A percentile compares a stretch with the other conserved stretches of the same genome.
phyloP scores from a whole-genome alignment of 2,888 invertebrate species.

The Eugnorisma glareosa region DNA sequence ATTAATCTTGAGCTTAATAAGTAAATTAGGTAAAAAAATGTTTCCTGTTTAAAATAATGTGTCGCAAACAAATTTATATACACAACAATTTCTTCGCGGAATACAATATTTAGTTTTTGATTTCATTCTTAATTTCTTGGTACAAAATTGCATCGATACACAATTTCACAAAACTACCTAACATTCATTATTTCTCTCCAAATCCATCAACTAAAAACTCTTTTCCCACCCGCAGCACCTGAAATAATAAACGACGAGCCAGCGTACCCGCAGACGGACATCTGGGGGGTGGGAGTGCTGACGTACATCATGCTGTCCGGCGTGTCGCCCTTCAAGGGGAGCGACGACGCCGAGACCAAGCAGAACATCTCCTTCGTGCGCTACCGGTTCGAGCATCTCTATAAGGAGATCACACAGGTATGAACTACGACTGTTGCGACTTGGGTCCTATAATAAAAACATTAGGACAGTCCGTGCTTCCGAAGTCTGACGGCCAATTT shows the following conservation, averaged over 20 bases:
- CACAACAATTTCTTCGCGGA: too few species aligned
- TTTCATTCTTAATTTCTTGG: too few species aligned
- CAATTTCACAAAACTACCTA: too few species aligned
- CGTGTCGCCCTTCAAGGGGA: constrained; percentile 96
- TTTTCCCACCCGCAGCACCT: constrained; percentile 91
- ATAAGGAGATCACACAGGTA: constrained; percentile 97
- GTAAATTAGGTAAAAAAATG: too few species aligned
- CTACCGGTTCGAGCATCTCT: constrained; percentile 97
- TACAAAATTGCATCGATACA: too few species aligned
- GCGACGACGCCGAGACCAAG: constrained; percentile 95
- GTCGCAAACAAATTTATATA: too few species aligned
- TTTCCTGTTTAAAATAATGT: too few species aligned
- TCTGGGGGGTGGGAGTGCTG: constrained; percentile 98
- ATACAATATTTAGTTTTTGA: too few species aligned
- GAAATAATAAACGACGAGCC: constrained; percentile 97
- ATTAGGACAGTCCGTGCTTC: background rate
- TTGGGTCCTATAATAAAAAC: background rate
- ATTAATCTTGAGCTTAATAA: too few species aligned
- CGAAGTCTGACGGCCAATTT: background rate
- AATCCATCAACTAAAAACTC: background rate
- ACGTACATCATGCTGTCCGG: constrained; percentile 98
- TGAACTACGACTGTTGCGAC: background rate
- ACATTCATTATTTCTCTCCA: too few species aligned
- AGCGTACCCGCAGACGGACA: constrained; percentile 97
- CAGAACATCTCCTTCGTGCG: constrained; percentile 98